Base-by-base conservation (phyloP, 2,797 vertebrate genomes). In the Parauchenoglanis punctatus region DNA sequence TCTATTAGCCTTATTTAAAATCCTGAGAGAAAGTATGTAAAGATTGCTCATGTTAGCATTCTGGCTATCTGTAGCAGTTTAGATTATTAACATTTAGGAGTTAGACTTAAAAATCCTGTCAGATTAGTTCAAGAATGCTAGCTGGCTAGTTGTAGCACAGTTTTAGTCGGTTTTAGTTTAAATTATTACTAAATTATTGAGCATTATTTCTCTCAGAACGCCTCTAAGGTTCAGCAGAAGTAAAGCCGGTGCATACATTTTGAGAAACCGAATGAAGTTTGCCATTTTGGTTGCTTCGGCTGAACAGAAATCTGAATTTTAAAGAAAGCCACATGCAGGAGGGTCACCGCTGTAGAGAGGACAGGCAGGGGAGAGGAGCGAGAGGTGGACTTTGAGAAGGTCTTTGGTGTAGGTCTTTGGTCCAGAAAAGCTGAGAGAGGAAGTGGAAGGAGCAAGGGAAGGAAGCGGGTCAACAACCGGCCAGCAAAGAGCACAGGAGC, bases 381-480 rank as follows among this genome's bases (percentile, higher is more conserved):
- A 81, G 63, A 70, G 49, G 78, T 65, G 78, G 17, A 67, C 80
- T 81, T 82, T 67, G 81, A 82, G 81, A 83, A 75, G 68, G 44
- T 63, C 81, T 83, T 52, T 61, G 68, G 59, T 84, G 28, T 44
- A 61, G 56, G 49, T n/a, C 10, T 77, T 85, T 40, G 61, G 59
- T 81, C 35, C 49, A n/a, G 76, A 85, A 85, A 88, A 75, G 76
- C 56, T n/a, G 25, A 81, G 65, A 63, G 81, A 84, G 84, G 44
- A 76, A 65, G 81, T 76, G 65, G 68, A 82, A 82, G 59, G 87
- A 73, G 18, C 68, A 46, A 78, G 49, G 46, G 73, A 58, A 81
- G 84, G 84, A 83, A 86, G 67, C 44, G 7, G 87, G 87, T 88
- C 83, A 88, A 81, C 87, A 85, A 85, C 31, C 23, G 44, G 63